phyloP scores from a whole-genome alignment of 2,797 vertebrate species.

The Artibeus jamaicensis region DNA sequence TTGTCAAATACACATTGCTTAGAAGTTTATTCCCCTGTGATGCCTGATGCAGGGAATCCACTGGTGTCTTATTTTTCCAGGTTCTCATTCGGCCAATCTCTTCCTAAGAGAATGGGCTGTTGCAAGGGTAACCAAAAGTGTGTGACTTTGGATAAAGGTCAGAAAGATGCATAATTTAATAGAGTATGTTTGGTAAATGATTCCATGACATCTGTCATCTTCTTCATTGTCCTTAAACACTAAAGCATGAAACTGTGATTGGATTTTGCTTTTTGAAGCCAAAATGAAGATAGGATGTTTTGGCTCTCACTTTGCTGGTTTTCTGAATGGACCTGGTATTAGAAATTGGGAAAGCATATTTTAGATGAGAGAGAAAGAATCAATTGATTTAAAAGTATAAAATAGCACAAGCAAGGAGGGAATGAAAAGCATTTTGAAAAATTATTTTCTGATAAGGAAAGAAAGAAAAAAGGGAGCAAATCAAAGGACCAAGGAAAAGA shows the following conservation, averaged over 20 bases:
- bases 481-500: background rate
- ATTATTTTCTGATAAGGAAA: slow-evolving; percentile 15
- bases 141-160: background rate
- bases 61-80: background rate
- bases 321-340: background rate
- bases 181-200: background rate
- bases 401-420: background rate
- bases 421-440: background rate
- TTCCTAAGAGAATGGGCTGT: background rate
- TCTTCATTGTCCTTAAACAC: background rate
- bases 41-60: background rate
- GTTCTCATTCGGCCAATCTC: background rate
- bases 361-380: background rate
- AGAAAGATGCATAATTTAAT: background rate
- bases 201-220: background rate
- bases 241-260: background rate
- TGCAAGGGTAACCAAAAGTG: background rate
- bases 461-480: slow-evolving; percentile 9
- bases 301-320: background rate
- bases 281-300: background rate
- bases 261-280: slow-evolving; percentile 9
- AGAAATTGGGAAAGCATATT: background rate
- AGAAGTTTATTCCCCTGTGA: background rate
- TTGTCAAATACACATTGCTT: background rate
- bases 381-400: background rate